Base-by-base conservation (phyloP, 1,140 invertebrate genomes). In the Galleria mellonella region DNA sequence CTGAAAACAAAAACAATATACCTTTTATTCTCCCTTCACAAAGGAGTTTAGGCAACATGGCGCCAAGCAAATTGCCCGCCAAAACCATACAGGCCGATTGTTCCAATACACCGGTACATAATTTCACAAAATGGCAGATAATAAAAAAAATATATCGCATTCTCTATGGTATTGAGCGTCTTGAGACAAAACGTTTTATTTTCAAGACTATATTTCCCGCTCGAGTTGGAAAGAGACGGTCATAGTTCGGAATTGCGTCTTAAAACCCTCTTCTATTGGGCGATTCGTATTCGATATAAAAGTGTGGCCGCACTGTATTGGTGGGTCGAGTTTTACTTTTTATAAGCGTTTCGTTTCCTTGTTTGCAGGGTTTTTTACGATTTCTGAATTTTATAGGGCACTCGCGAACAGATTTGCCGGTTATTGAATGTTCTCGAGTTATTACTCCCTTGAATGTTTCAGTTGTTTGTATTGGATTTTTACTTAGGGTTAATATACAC, bases 201-300 rank as follows among this genome's bases (percentile, higher is more conserved):
- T 10, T 17, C 12, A 10, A 15, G 9, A 17, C 14, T 37, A 9
- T 31, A 41, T 28, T 36, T 31, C 10, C 9, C 23, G 13, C 23
- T 11, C 12, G 6, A 23, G 65, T 57, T 55, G 53, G 64, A 76
- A 52, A 55, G 68, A 62, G 70, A 68, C 46, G 38, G 49, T 30
- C 31, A 40, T 54, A 57, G 28, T 32, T 37, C 30, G 43, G 48
- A 57, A 55, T 54, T 55, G 41, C 68, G 62, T 76, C 68, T 76
- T 72, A 58, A 56, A 68, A 57, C 32, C 45, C 33, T 45, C 33
- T 60, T 67, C 62, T 63, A 76, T 76, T 76, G 73, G 73, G 37
- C 62, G 61, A 62, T 68, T 70, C 67, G 70, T 73, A 73, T 73
- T 66, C 70, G 64, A 63, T 70, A 72, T 72, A 73, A 76, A 75